phyloP scores from a whole-genome alignment of 2,888 invertebrate genomes.

The Antheraea yamamai region DNA sequence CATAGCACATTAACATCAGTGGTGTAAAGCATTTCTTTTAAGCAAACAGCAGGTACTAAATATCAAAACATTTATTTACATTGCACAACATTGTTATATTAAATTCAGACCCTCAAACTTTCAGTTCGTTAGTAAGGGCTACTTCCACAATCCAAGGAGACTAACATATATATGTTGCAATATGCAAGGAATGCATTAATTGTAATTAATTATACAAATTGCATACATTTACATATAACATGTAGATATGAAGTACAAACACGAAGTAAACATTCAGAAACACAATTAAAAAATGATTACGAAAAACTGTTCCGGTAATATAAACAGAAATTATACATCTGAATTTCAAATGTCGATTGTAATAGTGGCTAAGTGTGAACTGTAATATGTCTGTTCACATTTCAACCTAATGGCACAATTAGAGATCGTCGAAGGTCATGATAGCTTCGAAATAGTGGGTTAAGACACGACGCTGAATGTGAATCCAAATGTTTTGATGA shows the following conservation, averaged over 20 bases:
- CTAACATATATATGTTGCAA: too few species aligned
- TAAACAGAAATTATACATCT: conserved; percentile 1
- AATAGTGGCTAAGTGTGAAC: background rate
- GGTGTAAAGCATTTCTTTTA: too few species aligned
- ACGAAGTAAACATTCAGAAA: background rate
- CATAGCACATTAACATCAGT: too few species aligned
- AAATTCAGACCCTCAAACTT: too few species aligned
- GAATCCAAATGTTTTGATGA: background rate
- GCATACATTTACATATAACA: background rate
- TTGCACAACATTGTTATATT: too few species aligned
- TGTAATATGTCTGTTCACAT: background rate
- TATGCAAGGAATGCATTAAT: background rate
- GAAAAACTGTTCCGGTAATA: background rate
- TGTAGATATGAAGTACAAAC: background rate
- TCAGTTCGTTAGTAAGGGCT: too few species aligned
- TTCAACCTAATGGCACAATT: background rate
- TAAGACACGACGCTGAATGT: background rate
- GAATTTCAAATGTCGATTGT: background rate
- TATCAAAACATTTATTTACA: too few species aligned
- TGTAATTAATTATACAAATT: background rate
- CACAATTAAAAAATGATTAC: background rate
- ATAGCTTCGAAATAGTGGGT: background rate
- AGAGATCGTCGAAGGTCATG: background rate
- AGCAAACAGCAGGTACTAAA: too few species aligned
- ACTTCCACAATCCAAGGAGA: too few species aligned